Evolutionary conservation across 2,888 invertebrate species (phyloP).

Genomic region (Cabera pusaria): DNA sequence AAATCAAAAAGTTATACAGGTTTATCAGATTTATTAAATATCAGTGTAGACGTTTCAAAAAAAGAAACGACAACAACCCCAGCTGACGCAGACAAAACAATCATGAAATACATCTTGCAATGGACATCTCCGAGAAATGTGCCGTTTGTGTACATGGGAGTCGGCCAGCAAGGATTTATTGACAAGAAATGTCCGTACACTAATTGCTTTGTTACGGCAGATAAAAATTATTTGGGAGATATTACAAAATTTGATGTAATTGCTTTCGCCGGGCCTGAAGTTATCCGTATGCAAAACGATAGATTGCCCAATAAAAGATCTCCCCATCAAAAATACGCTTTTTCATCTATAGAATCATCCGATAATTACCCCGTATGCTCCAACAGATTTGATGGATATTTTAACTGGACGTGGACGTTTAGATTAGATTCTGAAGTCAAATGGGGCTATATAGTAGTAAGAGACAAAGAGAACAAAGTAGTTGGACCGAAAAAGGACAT

Average conservation of each 20-base stretch:
- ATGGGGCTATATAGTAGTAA: slow-evolving; percentile 57
- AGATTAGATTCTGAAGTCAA: slow-evolving; percentile 55
- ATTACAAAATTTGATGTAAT: slow-evolving; percentile 56
- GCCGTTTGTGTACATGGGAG: slow-evolving; percentile 47
- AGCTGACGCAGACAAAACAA: too few species aligned
- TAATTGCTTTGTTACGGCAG: slow-evolving; percentile 58
- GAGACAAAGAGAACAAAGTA: slow-evolving; percentile 37
- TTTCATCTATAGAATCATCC: slow-evolving; percentile 60
- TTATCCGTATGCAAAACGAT: slow-evolving; percentile 24
- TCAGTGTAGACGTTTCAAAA: too few species aligned
- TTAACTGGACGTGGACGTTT: slow-evolving; percentile 74
- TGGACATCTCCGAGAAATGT: slow-evolving; percentile 45
- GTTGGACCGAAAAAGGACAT: slow-evolving; percentile 50
- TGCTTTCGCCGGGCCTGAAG: slow-evolving; percentile 54
- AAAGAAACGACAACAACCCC: too few species aligned
- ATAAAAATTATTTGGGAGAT: slow-evolving; percentile 42
- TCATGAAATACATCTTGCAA: slow-evolving; percentile 51
- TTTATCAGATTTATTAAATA: too few species aligned
- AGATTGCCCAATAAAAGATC: slow-evolving; percentile 46
- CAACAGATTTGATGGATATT: slow-evolving; percentile 46
- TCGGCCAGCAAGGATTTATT: slow-evolving; percentile 44
- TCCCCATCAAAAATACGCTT: slow-evolving; percentile 57
- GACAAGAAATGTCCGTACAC: slow-evolving; percentile 48
- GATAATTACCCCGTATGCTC: slow-evolving; percentile 54
- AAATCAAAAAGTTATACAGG: too few species aligned